A percentile compares a stretch with the other conserved stretches of the same genome.
phyloP scores from a whole-genome alignment of 2,888 invertebrate genomes.

The Ephialtes manifestator region DNA sequence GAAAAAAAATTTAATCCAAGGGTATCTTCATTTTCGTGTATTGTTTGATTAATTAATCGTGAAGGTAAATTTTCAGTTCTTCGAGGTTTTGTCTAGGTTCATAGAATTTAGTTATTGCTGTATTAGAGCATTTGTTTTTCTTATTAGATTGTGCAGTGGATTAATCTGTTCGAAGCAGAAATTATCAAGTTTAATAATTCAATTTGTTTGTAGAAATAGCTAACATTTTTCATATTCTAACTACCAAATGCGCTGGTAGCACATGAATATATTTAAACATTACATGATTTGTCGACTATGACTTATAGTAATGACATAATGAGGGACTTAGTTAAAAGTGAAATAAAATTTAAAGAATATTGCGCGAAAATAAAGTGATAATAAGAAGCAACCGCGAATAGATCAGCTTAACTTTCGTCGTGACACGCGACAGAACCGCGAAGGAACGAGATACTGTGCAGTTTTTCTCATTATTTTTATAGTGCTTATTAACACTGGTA shows the following conservation, averaged over 20 bases:
- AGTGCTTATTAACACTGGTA: slow-evolving; percentile 55
- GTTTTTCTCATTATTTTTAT: slow-evolving; percentile 39
- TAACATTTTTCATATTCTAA: too few relatives aligned
- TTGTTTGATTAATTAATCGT: background rate
- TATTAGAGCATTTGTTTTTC: too few relatives aligned
- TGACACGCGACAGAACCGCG: background rate
- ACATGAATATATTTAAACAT: too few relatives aligned
- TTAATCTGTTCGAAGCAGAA: too few relatives aligned
- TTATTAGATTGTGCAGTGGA: too few relatives aligned
- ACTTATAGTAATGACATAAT: too few relatives aligned
- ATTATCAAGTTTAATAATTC: too few relatives aligned
- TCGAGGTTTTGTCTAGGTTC: background rate
- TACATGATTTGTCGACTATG: too few relatives aligned
- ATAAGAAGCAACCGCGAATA: slow-evolving; percentile 33
- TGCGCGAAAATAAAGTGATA: slow-evolving; percentile 36
- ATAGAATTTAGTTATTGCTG: too few relatives aligned
- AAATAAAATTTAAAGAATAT: slow-evolving; percentile 30
- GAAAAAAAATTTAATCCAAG: background rate
- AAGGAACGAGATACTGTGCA: slow-evolving; percentile 15
- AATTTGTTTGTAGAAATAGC: too few relatives aligned
- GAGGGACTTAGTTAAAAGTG: background rate
- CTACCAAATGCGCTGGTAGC: too few relatives aligned
- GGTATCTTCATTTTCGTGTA: background rate
- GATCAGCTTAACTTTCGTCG: slow-evolving; percentile 50
- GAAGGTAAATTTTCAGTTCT: background rate